Conservation (phyloP, 2,888 invertebrate species). For the Acleris cristana region DNA sequence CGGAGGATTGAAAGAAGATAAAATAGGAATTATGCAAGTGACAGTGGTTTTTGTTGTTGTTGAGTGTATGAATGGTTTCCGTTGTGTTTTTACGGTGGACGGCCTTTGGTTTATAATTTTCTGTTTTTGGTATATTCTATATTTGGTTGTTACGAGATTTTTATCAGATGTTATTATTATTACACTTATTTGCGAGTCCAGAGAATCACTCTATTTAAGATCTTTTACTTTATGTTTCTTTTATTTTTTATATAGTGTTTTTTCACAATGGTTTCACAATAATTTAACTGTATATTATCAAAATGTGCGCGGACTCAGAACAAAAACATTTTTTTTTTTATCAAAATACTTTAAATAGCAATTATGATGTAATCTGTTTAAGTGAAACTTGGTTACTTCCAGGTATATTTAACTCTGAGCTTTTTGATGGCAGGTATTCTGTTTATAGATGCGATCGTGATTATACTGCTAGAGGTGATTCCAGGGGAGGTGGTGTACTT, state of each 20-base stretch:
- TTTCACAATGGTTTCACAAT: background rate
- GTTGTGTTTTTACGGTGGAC: background rate
- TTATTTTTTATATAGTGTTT: background rate
- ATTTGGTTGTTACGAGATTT: too few relatives aligned
- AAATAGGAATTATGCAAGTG: too few relatives aligned
- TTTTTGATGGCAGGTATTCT: conserved; percentile 1
- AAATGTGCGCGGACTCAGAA: conserved; percentile 9
- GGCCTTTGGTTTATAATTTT: too few relatives aligned
- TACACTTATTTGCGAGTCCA: too few relatives aligned
- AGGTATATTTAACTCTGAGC: background rate
- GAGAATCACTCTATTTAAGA: background rate
- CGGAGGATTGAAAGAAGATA: too few relatives aligned
- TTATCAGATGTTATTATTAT: too few relatives aligned
- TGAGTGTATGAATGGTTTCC: background rate
- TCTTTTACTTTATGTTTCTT: background rate
- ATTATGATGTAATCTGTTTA: conserved; percentile 3
- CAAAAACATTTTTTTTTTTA: background rate
- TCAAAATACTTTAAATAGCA: background rate
- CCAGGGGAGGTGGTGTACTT: background rate
- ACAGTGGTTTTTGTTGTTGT: too few relatives aligned
- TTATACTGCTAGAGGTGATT: background rate
- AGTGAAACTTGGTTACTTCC: background rate
- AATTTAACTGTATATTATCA: conserved; percentile 1
- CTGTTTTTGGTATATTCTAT: too few relatives aligned
- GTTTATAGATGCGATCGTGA: conserved; percentile 1